Conservation (phyloP, 2,888 invertebrate genomes). For the Gryllus longicercus region DNA sequence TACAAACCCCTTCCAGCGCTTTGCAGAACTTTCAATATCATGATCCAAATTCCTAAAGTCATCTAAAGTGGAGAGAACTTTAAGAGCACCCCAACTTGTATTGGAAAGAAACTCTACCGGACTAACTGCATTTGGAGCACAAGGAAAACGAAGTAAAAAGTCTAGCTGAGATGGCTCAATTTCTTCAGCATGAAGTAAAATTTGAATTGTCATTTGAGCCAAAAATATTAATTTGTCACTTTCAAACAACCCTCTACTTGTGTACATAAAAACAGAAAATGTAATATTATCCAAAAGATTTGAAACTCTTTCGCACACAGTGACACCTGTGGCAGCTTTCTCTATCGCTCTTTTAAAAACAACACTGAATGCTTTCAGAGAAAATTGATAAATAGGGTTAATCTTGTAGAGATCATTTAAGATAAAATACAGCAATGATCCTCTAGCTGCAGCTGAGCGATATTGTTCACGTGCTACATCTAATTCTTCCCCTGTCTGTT, state of each 20-base stretch:
- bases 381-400: constrained; percentile 94
- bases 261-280: constrained; percentile 81
- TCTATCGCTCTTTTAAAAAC: constrained; percentile 84
- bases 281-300: constrained; percentile 85
- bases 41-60: constrained; percentile 76
- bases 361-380: constrained; percentile 86
- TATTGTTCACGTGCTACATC: constrained; percentile 89
- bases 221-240: constrained; percentile 87
- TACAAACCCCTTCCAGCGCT: constrained; percentile 85
- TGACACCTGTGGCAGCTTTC: constrained; percentile 64
- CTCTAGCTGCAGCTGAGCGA: constrained; percentile 77
- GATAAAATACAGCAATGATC: constrained; percentile 89
- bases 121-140: constrained; percentile 66
- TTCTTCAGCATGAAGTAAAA: constrained; percentile 61
- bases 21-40: constrained; percentile 35
- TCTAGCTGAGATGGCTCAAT: constrained; percentile 75
- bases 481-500: constrained; percentile 79
- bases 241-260: constrained; percentile 86
- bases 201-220: constrained; percentile 79
- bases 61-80: constrained; percentile 69
- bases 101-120: constrained; percentile 82
- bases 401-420: constrained; percentile 88
- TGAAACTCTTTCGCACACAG: constrained; percentile 65
- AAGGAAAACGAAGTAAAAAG: constrained; percentile 81
- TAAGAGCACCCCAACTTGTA: constrained; percentile 77